Base-by-base conservation (phyloP, 2,888 invertebrate species). In the Pseudococcus longispinus region DNA sequence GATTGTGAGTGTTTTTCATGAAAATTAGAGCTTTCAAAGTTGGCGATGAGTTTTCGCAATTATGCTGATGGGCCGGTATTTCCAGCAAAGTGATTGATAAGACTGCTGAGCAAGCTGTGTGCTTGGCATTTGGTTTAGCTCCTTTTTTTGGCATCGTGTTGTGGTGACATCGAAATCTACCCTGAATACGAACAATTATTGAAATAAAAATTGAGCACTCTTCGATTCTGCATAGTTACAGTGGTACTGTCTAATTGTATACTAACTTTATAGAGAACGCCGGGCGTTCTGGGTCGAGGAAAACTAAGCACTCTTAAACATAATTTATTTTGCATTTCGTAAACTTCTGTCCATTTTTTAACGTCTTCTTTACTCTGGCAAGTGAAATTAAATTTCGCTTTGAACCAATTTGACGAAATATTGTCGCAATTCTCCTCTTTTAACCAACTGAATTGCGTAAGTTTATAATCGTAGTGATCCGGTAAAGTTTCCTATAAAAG, bases 1-100 rank as follows among this genome's bases (percentile, higher is more conserved):
- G 82, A 46, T 82, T 82, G 23, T 82, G 82, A 20, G 82, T 82
- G 20, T 82, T 82, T 82, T 42, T 82, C 46, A 82, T 70, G 70
- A 70, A 70, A 29, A 70, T 70, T 29, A 70, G 29, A 11, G 70
- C 70, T 70, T 70, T 70, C 70, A 70, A 8, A 13, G 70, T 29
- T 15, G 70, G 29, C 18, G 15, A 4, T 2, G 70, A 29, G 70
- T 70, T 70, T 18, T 70, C 70, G 70, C 29, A 29, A 18, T n/a
- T 29, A 5, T 70, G 70, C 29, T 70, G 29, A 6, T 18, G 29
- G 11, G 70, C 15, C 8, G 26, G 18, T 18, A 29, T 29, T 29
- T 70, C 15, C 6, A 70, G 29, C 18, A 70, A 15, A 15, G 70
- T 70, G 29, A 70, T 70, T 2, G 70, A 70, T 70, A 70, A 18